A percentile compares a stretch with the other conserved stretches of the same genome.
phyloP scores from a whole-genome alignment of 2,888 invertebrate genomes.

The Campoplex capitator region DNA sequence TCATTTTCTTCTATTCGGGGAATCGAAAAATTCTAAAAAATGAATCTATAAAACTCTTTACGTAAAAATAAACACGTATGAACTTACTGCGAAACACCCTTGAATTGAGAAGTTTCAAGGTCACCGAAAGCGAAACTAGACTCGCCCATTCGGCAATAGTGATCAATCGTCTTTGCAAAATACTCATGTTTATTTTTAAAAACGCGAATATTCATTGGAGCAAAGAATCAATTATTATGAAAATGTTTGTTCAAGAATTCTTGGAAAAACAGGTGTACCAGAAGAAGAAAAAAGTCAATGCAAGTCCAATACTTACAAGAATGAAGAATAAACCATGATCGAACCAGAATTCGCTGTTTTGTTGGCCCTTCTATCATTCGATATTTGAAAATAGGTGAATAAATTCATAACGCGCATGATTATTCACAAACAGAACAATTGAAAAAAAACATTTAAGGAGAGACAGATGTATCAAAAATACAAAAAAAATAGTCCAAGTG shows the following conservation, averaged over 20 bases:
- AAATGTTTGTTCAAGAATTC: neutral
- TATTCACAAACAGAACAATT: neutral
- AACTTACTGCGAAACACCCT: too few species aligned
- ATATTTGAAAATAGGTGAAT: neutral
- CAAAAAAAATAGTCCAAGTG: neutral
- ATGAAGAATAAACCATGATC: neutral
- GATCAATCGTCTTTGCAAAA: neutral
- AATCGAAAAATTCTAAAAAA: too few species aligned
- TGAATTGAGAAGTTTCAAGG: too few species aligned
- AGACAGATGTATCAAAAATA: neutral
- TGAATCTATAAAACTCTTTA: too few species aligned
- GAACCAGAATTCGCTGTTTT: neutral
- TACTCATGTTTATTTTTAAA: neutral
- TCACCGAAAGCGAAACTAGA: too few species aligned
- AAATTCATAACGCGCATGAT: neutral
- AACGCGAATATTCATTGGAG: neutral
- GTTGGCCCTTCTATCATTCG: neutral
- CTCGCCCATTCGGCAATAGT: too few species aligned
- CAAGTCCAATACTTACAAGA: neutral
- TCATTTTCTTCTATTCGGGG: too few species aligned
- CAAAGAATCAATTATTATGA: neutral
- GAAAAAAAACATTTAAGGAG: neutral
- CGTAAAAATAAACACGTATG: too few species aligned
- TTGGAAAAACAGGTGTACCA: neutral
- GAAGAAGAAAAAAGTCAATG: neutral